These are phyloP conservation scores for Holocentrus rufus DNA, from an alignment of 2,797 vertebrate species.

Conservation along the genomic window DNA sequence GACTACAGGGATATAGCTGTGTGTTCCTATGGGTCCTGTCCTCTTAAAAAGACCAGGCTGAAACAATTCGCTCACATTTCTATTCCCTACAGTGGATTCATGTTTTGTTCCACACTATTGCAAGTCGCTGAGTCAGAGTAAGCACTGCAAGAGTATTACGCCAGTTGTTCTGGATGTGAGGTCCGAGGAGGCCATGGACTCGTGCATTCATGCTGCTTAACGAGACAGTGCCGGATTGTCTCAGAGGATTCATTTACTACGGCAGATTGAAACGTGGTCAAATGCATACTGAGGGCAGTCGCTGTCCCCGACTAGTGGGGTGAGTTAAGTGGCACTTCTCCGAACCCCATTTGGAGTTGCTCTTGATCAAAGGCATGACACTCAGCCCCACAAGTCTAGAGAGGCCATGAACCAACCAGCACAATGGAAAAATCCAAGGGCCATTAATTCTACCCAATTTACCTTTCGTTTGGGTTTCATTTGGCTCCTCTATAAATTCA, in stretches of 20 bases:
- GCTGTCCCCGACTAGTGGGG: conserved; percentile 61
- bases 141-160: conserved; percentile 41
- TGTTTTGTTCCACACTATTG: conserved; percentile 67
- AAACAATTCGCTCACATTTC: conserved; percentile 63
- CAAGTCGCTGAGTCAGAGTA: conserved; percentile 61
- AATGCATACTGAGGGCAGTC: conserved; percentile 72
- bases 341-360: conserved; percentile 75
- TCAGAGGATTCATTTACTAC: conserved; percentile 75
- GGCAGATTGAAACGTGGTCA: conserved; percentile 82
- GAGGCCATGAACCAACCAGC: conserved; percentile 73
- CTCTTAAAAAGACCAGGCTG: conserved; percentile 44
- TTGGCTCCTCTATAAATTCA: conserved; percentile 84
- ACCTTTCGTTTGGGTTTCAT: conserved; percentile 86
- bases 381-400: conserved; percentile 76
- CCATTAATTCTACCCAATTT: conserved; percentile 87
- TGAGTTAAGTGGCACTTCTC: conserved; percentile 81
- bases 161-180: conserved; percentile 45
- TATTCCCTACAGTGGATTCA: conserved; percentile 61
- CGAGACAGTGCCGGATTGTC: conserved; percentile 68
- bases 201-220: conserved; percentile 66
- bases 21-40: conserved; percentile 62
- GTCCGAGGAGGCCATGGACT: conserved; percentile 48
- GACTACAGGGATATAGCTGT: conserved; percentile 53
- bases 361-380: conserved; percentile 83
- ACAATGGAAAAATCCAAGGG: conserved; percentile 82